Conservation (phyloP, 2,888 invertebrate species). For the Caenorhabditis angaria region DNA sequence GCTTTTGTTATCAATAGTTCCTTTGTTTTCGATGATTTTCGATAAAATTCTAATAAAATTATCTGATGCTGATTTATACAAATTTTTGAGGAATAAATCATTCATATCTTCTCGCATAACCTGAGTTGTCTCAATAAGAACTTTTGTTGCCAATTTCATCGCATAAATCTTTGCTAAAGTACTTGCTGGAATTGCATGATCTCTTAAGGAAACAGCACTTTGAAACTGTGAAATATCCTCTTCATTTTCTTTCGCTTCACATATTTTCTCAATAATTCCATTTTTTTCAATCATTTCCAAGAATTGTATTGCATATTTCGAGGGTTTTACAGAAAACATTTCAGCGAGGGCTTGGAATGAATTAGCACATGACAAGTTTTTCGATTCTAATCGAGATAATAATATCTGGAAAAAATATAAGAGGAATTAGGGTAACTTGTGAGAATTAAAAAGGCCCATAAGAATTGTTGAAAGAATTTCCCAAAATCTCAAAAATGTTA, state of each 20-base stretch:
- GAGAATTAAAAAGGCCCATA: too few relatives aligned
- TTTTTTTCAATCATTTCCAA: slow-evolving; percentile 15
- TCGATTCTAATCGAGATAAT: not conserved
- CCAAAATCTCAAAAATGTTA: too few relatives aligned
- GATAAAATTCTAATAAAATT: slow-evolving; percentile 28
- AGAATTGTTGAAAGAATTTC: too few relatives aligned
- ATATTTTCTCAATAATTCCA: slow-evolving; percentile 12
- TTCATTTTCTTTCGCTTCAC: slow-evolving; percentile 6
- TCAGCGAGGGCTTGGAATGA: slow-evolving; percentile 31
- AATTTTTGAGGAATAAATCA: not conserved
- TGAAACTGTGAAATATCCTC: slow-evolving; percentile 26
- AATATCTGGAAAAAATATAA: not conserved
- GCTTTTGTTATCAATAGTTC: slow-evolving; percentile 20
- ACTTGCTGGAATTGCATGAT: slow-evolving; percentile 34
- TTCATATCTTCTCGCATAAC: not conserved
- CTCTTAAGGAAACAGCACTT: slow-evolving; percentile 9
- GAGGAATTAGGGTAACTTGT: too few relatives aligned
- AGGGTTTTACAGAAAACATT: slow-evolving; percentile 12
- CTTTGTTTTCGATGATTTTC: slow-evolving; percentile 29
- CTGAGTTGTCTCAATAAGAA: slow-evolving; percentile 2
- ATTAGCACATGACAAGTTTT: slow-evolving; percentile 20
- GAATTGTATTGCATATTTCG: slow-evolving; percentile 14
- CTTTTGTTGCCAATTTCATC: slow-evolving; percentile 26
- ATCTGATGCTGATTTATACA: not conserved
- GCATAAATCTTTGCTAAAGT: slow-evolving; percentile 32